Conservation (phyloP, 2,113 vertebrate species). For the Sisor rabdophorus region DNA sequence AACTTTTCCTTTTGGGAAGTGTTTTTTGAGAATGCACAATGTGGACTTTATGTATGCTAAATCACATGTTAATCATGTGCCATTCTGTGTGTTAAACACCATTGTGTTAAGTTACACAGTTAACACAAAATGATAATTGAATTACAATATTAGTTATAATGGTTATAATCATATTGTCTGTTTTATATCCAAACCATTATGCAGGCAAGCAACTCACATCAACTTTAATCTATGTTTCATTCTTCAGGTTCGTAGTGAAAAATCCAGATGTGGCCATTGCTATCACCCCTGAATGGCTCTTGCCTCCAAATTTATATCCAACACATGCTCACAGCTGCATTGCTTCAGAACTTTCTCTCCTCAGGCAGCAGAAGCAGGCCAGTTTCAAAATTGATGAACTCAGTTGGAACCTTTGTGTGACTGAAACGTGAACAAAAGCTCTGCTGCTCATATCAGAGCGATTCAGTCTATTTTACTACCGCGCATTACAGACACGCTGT, state of each 20-base stretch:
- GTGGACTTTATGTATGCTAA: background rate
- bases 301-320: slow-evolving; percentile 62
- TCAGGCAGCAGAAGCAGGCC: slow-evolving; percentile 31
- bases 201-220: slow-evolving; percentile 46
- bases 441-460: slow-evolving; percentile 32
- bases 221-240: slow-evolving; percentile 52
- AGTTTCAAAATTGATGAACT: slow-evolving; percentile 47
- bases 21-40: background rate
- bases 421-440: slow-evolving; percentile 34
- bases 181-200: slow-evolving; percentile 44
- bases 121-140: slow-evolving; percentile 47
- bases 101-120: slow-evolving; percentile 1
- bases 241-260: slow-evolving; percentile 33
- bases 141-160: slow-evolving; percentile 48
- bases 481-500: slow-evolving; percentile 40
- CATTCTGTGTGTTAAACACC: background rate
- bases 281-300: slow-evolving; percentile 54
- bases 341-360: slow-evolving; percentile 46
- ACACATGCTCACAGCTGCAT: slow-evolving; percentile 45
- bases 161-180: slow-evolving; percentile 46
- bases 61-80: background rate
- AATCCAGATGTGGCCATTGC: slow-evolving; percentile 64
- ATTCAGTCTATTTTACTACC: slow-evolving; percentile 48
- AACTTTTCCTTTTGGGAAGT: background rate
- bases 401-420: slow-evolving; percentile 39